These are phyloP conservation scores for Ochropleura plecta DNA, from an alignment of 2,888 invertebrate genomes.

Conservation along the genomic window DNA sequence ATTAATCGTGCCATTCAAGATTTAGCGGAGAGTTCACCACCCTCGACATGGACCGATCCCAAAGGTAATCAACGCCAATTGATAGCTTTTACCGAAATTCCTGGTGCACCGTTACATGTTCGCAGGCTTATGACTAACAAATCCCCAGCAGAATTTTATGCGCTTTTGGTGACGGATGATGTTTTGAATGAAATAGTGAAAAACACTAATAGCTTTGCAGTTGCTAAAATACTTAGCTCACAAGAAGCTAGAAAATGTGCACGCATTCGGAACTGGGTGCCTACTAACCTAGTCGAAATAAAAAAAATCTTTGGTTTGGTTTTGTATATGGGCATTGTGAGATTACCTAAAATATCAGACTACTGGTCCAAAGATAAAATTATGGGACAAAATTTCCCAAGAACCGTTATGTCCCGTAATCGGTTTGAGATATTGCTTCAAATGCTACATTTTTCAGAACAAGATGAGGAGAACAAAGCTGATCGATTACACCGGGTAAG, in stretches of 20 bases:
- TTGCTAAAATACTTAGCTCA: constrained; percentile 40
- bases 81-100: constrained; percentile 50
- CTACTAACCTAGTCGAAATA: constrained; percentile 62
- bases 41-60: constrained; percentile 39
- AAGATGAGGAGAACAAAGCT: constrained; percentile 1
- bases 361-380: constrained; percentile 68
- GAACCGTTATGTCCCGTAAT: constrained; percentile 66
- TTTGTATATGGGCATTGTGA: constrained; percentile 68
- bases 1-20: constrained; percentile 30
- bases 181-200: constrained; percentile 53
- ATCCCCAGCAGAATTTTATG: constrained; percentile 40
- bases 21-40: constrained; percentile 32
- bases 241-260: constrained; percentile 36
- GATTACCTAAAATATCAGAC: constrained; percentile 63
- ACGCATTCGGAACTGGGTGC: constrained; percentile 54
- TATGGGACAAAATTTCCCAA: constrained; percentile 59
- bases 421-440: constrained; percentile 33
- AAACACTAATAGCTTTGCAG: constrained; percentile 51
- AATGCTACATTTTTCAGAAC: constrained; percentile 21
- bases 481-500: constrained; percentile 6
- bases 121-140: constrained; percentile 28
- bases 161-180: constrained; percentile 18
- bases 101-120: constrained; percentile 8
- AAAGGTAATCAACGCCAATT: constrained; percentile 44
- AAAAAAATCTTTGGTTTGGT: constrained; percentile 67